These are phyloP conservation scores for Saccostrea glomerata DNA, from an alignment of 1,140 invertebrate genomes.

Conservation along the genomic window DNA sequence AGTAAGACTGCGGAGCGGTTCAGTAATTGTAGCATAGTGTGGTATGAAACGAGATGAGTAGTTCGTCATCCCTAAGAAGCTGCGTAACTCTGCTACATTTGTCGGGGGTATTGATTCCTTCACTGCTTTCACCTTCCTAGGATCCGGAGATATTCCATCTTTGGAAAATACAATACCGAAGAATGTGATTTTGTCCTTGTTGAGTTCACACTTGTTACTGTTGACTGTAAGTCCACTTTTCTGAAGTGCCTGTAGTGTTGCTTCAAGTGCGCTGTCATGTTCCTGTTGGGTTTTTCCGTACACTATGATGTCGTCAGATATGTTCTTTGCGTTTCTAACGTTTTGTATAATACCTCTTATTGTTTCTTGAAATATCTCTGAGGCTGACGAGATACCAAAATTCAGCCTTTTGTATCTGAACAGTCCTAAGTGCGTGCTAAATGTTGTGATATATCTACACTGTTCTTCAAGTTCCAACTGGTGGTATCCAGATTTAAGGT, in stretches of 20 bases:
- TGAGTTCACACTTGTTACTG: no score
- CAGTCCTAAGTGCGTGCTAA: conserved; percentile 39
- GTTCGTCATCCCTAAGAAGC: no score
- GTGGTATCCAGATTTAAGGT: conserved; percentile 58
- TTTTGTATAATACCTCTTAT: conserved; percentile 40
- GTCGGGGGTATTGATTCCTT: no score
- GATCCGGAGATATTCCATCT: no score
- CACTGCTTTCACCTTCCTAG: no score
- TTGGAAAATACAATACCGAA: no score
- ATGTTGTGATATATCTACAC: conserved; percentile 54
- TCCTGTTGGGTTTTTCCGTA: conserved; percentile 52
- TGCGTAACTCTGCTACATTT: no score
- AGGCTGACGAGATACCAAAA: conserved; percentile 60
- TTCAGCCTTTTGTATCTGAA: conserved; percentile 62
- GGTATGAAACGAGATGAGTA: no score
- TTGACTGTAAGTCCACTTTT: no score
- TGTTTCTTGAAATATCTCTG: conserved; percentile 61
- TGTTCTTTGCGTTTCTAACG: conserved; percentile 51
- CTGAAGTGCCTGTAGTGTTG: not conserved
- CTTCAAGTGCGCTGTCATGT: conserved; percentile 58
- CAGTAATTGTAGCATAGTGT: not conserved
- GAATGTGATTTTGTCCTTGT: no score
- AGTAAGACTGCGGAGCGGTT: conserved; percentile 9
- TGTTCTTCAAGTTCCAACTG: conserved; percentile 44
- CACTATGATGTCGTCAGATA: conserved; percentile 64